Evolutionary conservation across 2,797 vertebrate species (phyloP), one percentile per base, ranked within the genome.

Genomic region (Emys orbicularis): DNA sequence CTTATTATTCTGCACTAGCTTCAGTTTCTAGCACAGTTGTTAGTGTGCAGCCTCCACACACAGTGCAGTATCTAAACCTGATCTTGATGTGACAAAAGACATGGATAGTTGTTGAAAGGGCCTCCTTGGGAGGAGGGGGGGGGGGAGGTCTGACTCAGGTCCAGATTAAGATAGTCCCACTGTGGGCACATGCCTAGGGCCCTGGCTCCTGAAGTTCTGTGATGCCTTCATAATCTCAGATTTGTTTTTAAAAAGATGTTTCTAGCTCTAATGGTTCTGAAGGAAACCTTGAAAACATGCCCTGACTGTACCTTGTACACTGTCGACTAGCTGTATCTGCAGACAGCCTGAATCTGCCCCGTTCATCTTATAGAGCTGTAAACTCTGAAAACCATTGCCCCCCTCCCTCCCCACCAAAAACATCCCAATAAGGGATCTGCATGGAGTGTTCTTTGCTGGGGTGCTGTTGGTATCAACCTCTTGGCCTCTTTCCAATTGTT

Each of bases 161-260:
- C 37, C 15, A 10, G 27, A 41, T 29, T 13, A 12, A 1, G 37
- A 41, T 25, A 13, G 10, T 5, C 27, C 5, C 1, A 0, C 23
- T 10, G 6, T 29, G 5, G 0, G 2, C 29, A 29, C 4, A n/a
- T 15, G 0, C 4, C 2, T 19, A 37, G 52, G 12, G 16, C 12
- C 31, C 12, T 49, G 4, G 49, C 27, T 81, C 52, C 37, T 76
- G 23, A 47, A 76, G 25, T 76, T 47, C 72, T 11, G 27, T 44
- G 25, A 44, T 44, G 25, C 41, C 25, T 29, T 81, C 37, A 56
- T 27, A 57, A 41, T 44, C 19, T n/a, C 29, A 76, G 52, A 19
- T 76, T 44, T 44, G 7, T 44, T 23, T 76, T 41, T n/a, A 74
- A 47, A 83, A 25, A 19, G 3, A 2, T 13, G 0, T 23, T 81